Conservation (phyloP, 2,797 vertebrate genomes). For the Gobio occitaniae region DNA sequence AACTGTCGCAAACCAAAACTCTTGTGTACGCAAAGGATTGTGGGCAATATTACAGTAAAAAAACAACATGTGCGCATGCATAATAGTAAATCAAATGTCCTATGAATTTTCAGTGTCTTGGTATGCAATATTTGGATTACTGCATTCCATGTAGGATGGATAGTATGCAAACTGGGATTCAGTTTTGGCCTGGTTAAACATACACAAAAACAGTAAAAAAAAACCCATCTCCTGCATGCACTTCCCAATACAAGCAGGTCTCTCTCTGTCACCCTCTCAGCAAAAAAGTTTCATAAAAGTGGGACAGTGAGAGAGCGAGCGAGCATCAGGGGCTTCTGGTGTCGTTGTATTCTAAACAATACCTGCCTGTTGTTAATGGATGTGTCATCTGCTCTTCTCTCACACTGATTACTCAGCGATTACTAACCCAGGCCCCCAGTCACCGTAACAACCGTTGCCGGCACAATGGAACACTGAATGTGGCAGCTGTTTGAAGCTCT, state of each 20-base stretch:
- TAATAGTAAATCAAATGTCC: neutral
- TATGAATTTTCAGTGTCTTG: neutral
- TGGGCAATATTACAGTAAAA: neutral
- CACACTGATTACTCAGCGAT: slow-evolving; percentile 85
- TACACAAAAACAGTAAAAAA: neutral
- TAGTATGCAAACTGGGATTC: neutral
- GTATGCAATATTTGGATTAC: neutral
- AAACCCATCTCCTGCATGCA: neutral
- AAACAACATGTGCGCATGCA: neutral
- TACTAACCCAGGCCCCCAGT: slow-evolving; percentile 78
- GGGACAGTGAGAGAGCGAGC: neutral
- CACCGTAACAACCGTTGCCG: slow-evolving; percentile 81
- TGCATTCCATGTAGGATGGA: neutral
- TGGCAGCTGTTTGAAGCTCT: slow-evolving; percentile 84
- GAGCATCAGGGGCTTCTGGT: slow-evolving; percentile 35
- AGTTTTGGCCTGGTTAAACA: neutral
- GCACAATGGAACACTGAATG: slow-evolving; percentile 81
- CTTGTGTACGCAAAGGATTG: neutral
- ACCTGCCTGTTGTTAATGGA: slow-evolving; percentile 79
- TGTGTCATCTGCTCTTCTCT: slow-evolving; percentile 77
- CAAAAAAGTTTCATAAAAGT: slow-evolving; percentile 28
- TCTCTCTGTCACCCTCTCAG: slow-evolving; percentile 14
- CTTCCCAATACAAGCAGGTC: neutral
- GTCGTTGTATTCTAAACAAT: slow-evolving; percentile 69
- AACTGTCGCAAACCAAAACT: neutral